Evolutionary conservation across 2,113 vertebrate species (phyloP).

Genomic region (Nycticorax nycticorax): DNA sequence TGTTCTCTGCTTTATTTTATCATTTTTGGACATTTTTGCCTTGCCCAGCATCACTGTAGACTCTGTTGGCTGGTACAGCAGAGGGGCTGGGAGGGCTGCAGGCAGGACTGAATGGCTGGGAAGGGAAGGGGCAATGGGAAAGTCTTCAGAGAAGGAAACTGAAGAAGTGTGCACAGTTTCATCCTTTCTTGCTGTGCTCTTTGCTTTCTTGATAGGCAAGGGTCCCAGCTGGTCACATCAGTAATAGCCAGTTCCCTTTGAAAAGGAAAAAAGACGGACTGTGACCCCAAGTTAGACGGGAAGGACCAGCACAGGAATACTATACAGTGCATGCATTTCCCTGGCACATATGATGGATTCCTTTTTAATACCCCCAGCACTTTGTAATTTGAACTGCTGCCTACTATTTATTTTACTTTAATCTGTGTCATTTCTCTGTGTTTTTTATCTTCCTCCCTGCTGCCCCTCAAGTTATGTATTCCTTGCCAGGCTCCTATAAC

Average conservation of each 20-base stretch:
- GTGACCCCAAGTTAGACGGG: not conserved
- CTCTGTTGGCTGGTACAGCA: not conserved
- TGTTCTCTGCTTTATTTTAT: not conserved
- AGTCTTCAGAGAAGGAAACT: not conserved
- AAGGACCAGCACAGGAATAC: not conserved
- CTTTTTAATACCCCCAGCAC: not conserved
- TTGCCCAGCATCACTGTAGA: not conserved
- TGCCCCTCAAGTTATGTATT: not conserved
- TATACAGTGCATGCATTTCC: not conserved
- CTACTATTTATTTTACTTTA: slow-evolving; percentile 40
- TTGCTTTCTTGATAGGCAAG: not conserved
- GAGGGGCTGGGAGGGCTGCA: not conserved
- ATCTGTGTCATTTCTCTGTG: slow-evolving; percentile 2
- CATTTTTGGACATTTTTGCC: rapidly evolving
- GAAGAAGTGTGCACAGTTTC: not conserved
- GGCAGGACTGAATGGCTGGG: no score
- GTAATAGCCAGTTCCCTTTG: not conserved
- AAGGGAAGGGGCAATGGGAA: not conserved
- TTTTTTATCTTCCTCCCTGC: not conserved
- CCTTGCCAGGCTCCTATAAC: not conserved
- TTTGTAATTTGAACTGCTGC: slow-evolving; percentile 3
- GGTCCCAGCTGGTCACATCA: not conserved
- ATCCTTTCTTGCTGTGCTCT: not conserved
- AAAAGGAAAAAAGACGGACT: not conserved
- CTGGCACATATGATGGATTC: not conserved